Conservation (phyloP, 2,113 vertebrate species). For the Centropristis striata region DNA sequence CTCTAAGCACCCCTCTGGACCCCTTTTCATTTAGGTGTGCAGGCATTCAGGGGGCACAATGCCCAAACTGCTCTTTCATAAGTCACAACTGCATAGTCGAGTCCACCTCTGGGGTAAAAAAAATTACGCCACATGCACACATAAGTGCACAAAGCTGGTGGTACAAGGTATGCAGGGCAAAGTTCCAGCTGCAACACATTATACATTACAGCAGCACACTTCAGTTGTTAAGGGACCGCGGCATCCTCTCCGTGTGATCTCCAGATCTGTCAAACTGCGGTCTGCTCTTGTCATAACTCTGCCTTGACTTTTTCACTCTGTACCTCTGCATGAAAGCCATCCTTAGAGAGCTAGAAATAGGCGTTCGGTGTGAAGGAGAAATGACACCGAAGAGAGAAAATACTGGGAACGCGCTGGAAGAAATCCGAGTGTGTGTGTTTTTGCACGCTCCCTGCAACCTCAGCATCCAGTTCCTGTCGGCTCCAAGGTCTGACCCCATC, state of each 20-base stretch:
- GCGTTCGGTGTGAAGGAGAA: constrained; percentile 51
- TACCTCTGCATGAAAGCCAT: constrained; percentile 57
- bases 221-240: constrained; percentile 61
- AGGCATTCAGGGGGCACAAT: constrained; percentile 57
- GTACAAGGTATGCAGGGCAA: constrained; percentile 44
- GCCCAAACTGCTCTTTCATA: constrained; percentile 53
- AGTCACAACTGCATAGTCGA: constrained; percentile 56
- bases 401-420: constrained; percentile 39
- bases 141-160: constrained; percentile 49
- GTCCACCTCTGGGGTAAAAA: constrained; percentile 47
- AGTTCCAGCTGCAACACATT: constrained; percentile 65
- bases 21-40: constrained; percentile 51
- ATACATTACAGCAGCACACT: constrained; percentile 55
- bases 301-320: constrained; percentile 48
- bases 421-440: constrained; percentile 25
- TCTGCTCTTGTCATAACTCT: constrained; percentile 61
- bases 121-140: constrained; percentile 31
- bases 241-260: constrained; percentile 68
- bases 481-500: background rate
- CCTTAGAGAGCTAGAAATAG: constrained; percentile 57
- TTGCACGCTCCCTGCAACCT: constrained; percentile 7
- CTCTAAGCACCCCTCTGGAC: constrained; percentile 51
- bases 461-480: constrained; percentile 22
- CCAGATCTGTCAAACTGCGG: constrained; percentile 64
- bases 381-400: constrained; percentile 56